These are phyloP conservation scores for Lordiphosa stackelbergi DNA, from an alignment of 1,140 invertebrate species.

Conservation along the genomic window DNA sequence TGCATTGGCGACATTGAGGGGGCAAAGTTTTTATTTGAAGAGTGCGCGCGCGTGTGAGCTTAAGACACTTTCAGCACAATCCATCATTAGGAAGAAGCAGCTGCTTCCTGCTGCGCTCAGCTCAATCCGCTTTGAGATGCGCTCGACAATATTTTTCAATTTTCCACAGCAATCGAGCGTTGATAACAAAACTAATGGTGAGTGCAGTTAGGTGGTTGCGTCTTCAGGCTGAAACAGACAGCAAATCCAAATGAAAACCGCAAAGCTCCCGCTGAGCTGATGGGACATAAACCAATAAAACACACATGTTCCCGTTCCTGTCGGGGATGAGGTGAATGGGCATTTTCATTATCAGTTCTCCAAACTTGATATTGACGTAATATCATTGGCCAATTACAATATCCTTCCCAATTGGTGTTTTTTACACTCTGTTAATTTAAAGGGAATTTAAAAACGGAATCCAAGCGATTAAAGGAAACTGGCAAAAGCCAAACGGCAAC, in stretches of 20 bases:
- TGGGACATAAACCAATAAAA: slow-evolving; percentile 33
- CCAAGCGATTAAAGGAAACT: slow-evolving; percentile 1
- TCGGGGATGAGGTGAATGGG: not conserved
- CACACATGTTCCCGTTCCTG: not conserved
- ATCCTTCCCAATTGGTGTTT: slow-evolving; percentile 10
- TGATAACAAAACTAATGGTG: slow-evolving; percentile 70
- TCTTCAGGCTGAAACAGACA: slow-evolving; percentile 19
- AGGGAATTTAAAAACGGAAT: slow-evolving; percentile 16
- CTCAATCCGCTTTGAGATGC: slow-evolving; percentile 34
- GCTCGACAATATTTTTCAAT: slow-evolving; percentile 70
- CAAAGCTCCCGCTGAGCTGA: slow-evolving; percentile 23
- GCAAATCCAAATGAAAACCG: slow-evolving; percentile 18
- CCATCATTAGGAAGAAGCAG: slow-evolving; percentile 54
- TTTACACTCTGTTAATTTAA: slow-evolving; percentile 30
- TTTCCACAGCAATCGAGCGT: slow-evolving; percentile 71
- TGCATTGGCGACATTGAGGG: slow-evolving; percentile 51
- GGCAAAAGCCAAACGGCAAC: slow-evolving; percentile 26
- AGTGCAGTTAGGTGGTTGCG: slow-evolving; percentile 43
- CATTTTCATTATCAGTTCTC: slow-evolving; percentile 18
- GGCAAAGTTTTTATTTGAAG: slow-evolving; percentile 56
- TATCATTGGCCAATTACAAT: slow-evolving; percentile 16
- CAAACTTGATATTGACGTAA: slow-evolving; percentile 24
- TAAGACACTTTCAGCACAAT: slow-evolving; percentile 62
- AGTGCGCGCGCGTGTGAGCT: slow-evolving; percentile 47
- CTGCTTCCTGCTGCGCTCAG: slow-evolving; percentile 14